These are phyloP conservation scores for Trichomycterus rosablanca DNA, from an alignment of 2,113 vertebrate genomes.

Conservation along the genomic window DNA sequence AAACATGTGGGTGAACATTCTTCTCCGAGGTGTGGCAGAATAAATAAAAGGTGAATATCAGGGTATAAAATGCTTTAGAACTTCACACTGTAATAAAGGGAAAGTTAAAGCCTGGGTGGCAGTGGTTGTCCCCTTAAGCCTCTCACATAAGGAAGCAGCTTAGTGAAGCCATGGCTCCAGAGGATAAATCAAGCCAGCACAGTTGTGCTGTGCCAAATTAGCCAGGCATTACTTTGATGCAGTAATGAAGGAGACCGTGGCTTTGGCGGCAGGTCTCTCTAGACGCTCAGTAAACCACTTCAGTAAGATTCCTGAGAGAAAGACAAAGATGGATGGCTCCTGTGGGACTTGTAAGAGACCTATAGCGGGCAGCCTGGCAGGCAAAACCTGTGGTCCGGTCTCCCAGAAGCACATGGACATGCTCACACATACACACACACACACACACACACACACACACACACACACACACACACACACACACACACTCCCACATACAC, in stretches of 20 bases:
- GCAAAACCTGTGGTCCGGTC: slow-evolving; percentile 37
- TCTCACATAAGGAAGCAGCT: background rate
- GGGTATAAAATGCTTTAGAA: background rate
- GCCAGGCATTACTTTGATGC: slow-evolving; percentile 55
- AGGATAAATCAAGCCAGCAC: slow-evolving; percentile 6
- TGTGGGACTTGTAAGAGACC: slow-evolving; percentile 51
- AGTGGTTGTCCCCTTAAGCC: slow-evolving; percentile 31
- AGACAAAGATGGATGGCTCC: slow-evolving; percentile 66
- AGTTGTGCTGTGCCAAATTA: slow-evolving; percentile 27
- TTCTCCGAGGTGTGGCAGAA: too few relatives aligned
- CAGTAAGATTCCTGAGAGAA: slow-evolving; percentile 69
- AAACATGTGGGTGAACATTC: too few relatives aligned
- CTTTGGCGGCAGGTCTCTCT: slow-evolving; percentile 54
- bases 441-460: background rate
- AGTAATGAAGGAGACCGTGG: slow-evolving; percentile 50
- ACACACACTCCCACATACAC: too few relatives aligned
- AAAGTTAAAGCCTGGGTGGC: slow-evolving; percentile 50
- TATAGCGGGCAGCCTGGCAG: slow-evolving; percentile 35
- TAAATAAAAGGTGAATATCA: too few relatives aligned
- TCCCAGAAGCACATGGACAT: background rate
- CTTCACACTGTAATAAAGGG: slow-evolving; percentile 29
- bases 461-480: slow-evolving; percentile 20
- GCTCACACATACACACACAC: too few relatives aligned
- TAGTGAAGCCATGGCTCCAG: background rate
- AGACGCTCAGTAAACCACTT: slow-evolving; percentile 61